A percentile compares a stretch with the other conserved stretches of the same genome.
These are phyloP conservation scores for Drosophila punjabiensis DNA, from an alignment of 1,140 invertebrate species.

Conservation along the genomic window DNA sequence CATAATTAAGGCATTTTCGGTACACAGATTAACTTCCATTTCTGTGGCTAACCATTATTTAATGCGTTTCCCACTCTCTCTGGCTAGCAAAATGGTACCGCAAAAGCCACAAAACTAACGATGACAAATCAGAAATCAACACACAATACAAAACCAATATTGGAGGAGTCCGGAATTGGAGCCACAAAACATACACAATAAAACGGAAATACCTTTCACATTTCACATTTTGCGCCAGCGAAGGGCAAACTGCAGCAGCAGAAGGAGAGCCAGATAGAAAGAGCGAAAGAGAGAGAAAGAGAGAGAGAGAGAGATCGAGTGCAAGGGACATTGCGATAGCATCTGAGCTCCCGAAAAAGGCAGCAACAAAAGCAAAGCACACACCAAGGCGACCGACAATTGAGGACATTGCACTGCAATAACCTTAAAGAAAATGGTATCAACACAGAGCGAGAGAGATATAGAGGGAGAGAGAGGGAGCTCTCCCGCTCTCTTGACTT, in stretches of 20 bases:
- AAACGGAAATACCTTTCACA: slow-evolving; percentile 75
- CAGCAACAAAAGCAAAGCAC: slow-evolving; percentile 46
- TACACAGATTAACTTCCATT: slow-evolving; percentile 24
- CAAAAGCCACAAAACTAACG: slow-evolving; percentile 28
- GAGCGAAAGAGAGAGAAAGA: background rate
- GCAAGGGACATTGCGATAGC: slow-evolving; percentile 62
- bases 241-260: slow-evolving; percentile 58
- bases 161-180: slow-evolving; percentile 36
- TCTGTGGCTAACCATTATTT: slow-evolving; percentile 23
- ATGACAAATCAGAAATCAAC: slow-evolving; percentile 48
- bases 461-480: slow-evolving; percentile 13
- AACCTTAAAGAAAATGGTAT: slow-evolving; percentile 75
- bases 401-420: slow-evolving; percentile 80
- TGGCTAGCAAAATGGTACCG: slow-evolving; percentile 16
- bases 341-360: slow-evolving; percentile 71
- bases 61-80: slow-evolving; percentile 27
- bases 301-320: slow-evolving; percentile 24
- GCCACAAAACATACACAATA: slow-evolving; percentile 29
- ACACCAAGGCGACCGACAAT: slow-evolving; percentile 72
- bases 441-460: slow-evolving; percentile 22
- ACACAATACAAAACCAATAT: slow-evolving; percentile 56
- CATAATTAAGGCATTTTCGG: slow-evolving; percentile 23
- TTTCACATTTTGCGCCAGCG: slow-evolving; percentile 53
- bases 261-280: slow-evolving; percentile 21
- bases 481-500: slow-evolving; percentile 50